Evolutionary conservation across 2,113 vertebrate species (phyloP), one percentile per base, ranked within the genome.

Genomic region (Odontophorus gujanensis): DNA sequence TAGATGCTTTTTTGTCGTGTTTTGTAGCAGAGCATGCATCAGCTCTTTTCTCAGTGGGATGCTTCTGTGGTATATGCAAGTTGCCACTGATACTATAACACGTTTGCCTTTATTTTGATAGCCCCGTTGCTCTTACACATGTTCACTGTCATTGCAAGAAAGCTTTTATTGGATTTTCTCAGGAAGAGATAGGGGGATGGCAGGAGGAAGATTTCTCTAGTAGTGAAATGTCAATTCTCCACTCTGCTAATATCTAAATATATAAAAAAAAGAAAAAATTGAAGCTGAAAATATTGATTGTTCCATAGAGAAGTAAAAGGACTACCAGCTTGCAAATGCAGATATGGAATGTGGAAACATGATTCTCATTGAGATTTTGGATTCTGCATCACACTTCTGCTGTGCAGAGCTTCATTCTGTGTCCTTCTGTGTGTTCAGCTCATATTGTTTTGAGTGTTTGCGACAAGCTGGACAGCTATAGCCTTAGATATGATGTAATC

Each of bases 351-450:
- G 47, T 87, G 61, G 71, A 83, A 91, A 78, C 67, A 87, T 32
- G 57, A 30, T 75, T 85, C 47, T 59, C 2, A 2, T 72, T 83
- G 13, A 59, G 40, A 72, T 85, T 91, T 81, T 63, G 24, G 32
- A 25, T 93, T 89, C 72, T 75, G 30, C 61, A 58, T 92, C 79
- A 58, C 76, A 57, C 25, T 24, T 89, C 48, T 87, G 79, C 18
- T 0, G 2, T 57, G 34, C 1, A 1, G 6, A 3, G 0, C 53
- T 65, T 50, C 0, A 0, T 13, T 91, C 20, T 62, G 36, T 82
- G 32, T 82, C 18, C 66, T 11, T 88, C n/a, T 87, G 2, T 77
- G 43, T 74, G 43, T 51, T 86, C 74, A 67, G 43, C 21, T 92
- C 42, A 32, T 79, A 48, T 58, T 61, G 63, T n/a, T 95, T 74